Base-by-base conservation (phyloP, 2,888 invertebrate genomes). In the Erebia palarica region DNA sequence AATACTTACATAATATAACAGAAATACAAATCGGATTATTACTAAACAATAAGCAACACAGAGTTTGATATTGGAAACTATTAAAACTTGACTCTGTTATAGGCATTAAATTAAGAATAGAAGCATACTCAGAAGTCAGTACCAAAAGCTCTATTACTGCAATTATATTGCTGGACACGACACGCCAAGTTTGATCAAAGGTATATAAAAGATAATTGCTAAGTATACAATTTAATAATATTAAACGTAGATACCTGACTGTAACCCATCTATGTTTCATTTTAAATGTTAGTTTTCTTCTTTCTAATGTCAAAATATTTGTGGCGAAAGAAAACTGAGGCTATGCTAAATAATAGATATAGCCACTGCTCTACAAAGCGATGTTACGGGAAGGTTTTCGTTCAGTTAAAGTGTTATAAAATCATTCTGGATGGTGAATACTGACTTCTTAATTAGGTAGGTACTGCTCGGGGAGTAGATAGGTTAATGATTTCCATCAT, bases 241-340 rank as follows among this genome's bases (percentile, higher is more conserved):
- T 1, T 21, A 21, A n/a, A 61, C n/a, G 1, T 61, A 61, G 13
- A 44, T 18, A 18, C 47, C 1, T 27, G 27, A 16, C 61, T 18
- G 18, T 47, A 27, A 27, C 27, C 27, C 18, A 18, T 47, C 27
- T 47, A 18, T 47, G 18, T 47, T 59, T 36, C 27, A 21, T 60
- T 60, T 11, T 44, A 9, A 47, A 47, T 47, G 61, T 61, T 47
- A 61, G 47, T 61, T 42, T 47, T 61, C 61, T 44, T 47, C 61
- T 44, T 61, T 47, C 47, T 47, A 61, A 61, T 61, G 47, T 61
- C 61, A 61, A 61, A 61, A 61, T 61, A 47, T 61, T 47, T 44
- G 44, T 18, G 47, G 60, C 61, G 47, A 61, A 61, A 61, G 61
- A 61, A 61, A 61, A 61, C 61, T 61, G 47, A 47, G 18, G 61